These are phyloP conservation scores for Papilio machaon DNA, from an alignment of 1,140 invertebrate genomes.

Conservation along the genomic window DNA sequence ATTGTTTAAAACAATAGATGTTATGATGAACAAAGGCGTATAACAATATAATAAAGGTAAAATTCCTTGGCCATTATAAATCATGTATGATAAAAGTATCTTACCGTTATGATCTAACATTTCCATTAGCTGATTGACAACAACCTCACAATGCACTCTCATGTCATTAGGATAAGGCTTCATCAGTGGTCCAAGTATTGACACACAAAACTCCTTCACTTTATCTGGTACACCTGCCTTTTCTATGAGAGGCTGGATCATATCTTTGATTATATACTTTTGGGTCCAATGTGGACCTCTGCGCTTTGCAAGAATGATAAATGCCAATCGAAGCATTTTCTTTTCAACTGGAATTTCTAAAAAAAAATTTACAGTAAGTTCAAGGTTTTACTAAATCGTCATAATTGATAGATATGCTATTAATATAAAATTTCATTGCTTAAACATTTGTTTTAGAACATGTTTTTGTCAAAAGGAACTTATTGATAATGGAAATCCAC, in stretches of 20 bases:
- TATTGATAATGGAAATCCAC: too few relatives aligned
- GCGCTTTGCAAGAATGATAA: slow-evolving; percentile 75
- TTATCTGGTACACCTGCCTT: slow-evolving; percentile 47
- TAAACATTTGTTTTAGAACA: too few relatives aligned
- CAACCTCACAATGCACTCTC: slow-evolving; percentile 74
- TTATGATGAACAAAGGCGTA: too few relatives aligned
- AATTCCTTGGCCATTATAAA: not conserved
- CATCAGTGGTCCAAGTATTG: slow-evolving; percentile 70
- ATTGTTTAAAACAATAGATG: too few relatives aligned
- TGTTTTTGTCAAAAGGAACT: too few relatives aligned
- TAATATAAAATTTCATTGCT: too few relatives aligned
- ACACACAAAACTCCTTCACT: slow-evolving; percentile 63
- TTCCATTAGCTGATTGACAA: slow-evolving; percentile 63
- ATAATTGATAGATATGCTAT: too few relatives aligned
- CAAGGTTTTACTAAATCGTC: too few relatives aligned
- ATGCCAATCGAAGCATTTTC: slow-evolving; percentile 66
- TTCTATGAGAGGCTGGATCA: slow-evolving; percentile 70
- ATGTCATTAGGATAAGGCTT: slow-evolving; percentile 72
- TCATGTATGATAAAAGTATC: slow-evolving; percentile 40
- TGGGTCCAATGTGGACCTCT: slow-evolving; percentile 72
- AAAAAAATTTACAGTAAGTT: slow-evolving; percentile 40
- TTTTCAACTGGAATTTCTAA: slow-evolving; percentile 63
- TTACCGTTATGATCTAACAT: slow-evolving; percentile 68
- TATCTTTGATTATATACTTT: slow-evolving; percentile 71
- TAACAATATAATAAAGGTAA: too few relatives aligned